Base-by-base conservation (phyloP, 2,113 vertebrate species). In the Alethe diademata region DNA sequence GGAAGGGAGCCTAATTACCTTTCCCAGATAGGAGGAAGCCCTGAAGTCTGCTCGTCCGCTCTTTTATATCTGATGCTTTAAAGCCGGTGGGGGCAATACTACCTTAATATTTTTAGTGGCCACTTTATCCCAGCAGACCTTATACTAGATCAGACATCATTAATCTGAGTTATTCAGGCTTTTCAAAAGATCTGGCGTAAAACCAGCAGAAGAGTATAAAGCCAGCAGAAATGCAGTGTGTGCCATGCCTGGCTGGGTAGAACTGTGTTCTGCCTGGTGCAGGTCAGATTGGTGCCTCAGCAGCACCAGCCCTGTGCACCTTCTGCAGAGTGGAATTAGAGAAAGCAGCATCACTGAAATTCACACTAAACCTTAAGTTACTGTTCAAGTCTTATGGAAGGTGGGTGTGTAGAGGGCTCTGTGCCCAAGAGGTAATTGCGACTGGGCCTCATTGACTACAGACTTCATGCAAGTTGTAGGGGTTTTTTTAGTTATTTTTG, bases 401-500 rank as follows among this genome's bases (percentile, higher is more conserved):
- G 3, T n/a, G 36, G 8, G 7, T 22, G 56, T 60, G 6, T 10
- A 29, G 48, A 43, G 15, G 9, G 5, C 12, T 9, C 13, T 1
- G 0, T 0, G 0, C 20, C 7, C 26, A n/a, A 11, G 26, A 56
- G 5, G 6, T 43, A 8, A 19, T 18, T 0, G 0, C 15, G 28
- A n/a, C 28, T 57, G 61, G 18, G 6, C 24, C 4, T 47, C 10
- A 56, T 5, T 82, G 38, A 29, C 24, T 45, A 2, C 13, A 36
- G 13, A 5, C 14, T 81, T 71, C 11, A 12, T 2, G 18, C 0
- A 1, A 4, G 3, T 26, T 51, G 35, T 24, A 28, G 24, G 31
- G 31, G 11, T 1, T 54, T 1, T 45, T 35, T 23, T 69, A 14
- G 42, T 42, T 66, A 15, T 62, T 38, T 62, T 58, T 17, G n/a